phyloP scores from a whole-genome alignment of 2,113 vertebrate genomes.

The Dolichallabes microphthalmus region DNA sequence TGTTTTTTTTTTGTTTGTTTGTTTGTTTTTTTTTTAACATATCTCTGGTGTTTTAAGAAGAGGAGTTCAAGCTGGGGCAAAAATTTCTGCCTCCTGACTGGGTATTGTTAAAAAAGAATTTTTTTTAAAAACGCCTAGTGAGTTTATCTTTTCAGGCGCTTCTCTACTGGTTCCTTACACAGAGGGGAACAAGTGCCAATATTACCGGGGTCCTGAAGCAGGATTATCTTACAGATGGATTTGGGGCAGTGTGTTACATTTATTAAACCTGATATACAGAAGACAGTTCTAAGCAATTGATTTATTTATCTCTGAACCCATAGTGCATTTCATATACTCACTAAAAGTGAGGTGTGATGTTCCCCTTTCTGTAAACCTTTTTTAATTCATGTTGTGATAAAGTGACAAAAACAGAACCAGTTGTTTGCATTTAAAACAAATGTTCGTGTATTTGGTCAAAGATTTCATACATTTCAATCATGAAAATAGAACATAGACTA shows the following conservation, averaged over 20 bases:
- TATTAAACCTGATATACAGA: not conserved
- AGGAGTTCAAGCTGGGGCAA: not conserved
- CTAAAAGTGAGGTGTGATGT: not conserved
- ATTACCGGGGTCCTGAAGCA: not conserved
- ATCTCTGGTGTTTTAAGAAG: slow-evolving; percentile 1
- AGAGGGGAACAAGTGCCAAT: not conserved
- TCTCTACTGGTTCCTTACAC: not conserved
- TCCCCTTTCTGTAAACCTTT: not conserved
- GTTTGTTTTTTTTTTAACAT: slow-evolving; percentile 34
- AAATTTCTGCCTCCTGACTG: not conserved
- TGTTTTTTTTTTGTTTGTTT: too few relatives aligned
- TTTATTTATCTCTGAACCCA: not conserved
- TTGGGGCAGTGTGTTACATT: not conserved
- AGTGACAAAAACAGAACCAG: not conserved
- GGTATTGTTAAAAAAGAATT: not conserved
- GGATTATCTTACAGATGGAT: not conserved
- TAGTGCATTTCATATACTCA: not conserved
- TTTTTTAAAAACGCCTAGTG: not conserved
- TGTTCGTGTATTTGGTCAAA: not conserved
- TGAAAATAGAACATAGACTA: not conserved
- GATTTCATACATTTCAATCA: not conserved
- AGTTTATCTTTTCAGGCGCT: not conserved
- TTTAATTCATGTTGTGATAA: not conserved
- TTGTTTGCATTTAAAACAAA: not conserved
- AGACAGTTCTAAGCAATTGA: not conserved